Conservation (phyloP, 2,888 invertebrate genomes). For the Tryphoninae sp. region DNA sequence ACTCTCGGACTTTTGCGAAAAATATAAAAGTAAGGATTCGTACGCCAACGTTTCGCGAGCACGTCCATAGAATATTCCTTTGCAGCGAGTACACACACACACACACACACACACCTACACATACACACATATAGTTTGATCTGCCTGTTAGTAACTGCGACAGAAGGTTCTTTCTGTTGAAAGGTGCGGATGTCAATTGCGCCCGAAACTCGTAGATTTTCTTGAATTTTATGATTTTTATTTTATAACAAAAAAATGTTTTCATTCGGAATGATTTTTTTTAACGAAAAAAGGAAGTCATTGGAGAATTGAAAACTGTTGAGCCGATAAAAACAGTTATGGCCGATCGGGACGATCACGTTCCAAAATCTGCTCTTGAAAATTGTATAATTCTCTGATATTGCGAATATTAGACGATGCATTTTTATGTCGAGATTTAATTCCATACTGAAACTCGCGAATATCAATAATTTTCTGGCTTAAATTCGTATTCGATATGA, state of each 20-base stretch:
- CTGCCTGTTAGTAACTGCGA: constrained; percentile 9
- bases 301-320: not conserved
- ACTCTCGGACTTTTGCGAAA: constrained; percentile 1
- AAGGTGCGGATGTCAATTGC: constrained; percentile 11
- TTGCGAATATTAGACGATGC: not conserved
- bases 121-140: constrained; percentile 5
- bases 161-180: not conserved
- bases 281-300: too few species aligned
- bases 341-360: not conserved
- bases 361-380: not conserved
- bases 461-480: not conserved
- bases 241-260: too few species aligned
- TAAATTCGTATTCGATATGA: not conserved
- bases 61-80: constrained; percentile 38
- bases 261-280: too few species aligned
- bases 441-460: not conserved
- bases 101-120: not conserved
- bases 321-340: not conserved
- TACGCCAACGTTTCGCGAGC: constrained; percentile 23
- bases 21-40: constrained; percentile 55
- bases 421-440: not conserved
- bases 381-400: not conserved
- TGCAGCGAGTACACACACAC: not conserved
- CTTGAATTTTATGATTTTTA: not conserved
- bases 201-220: not conserved